phyloP scores from a whole-genome alignment of 2,113 vertebrate species.

The Tenebrosternarchus preto region DNA sequence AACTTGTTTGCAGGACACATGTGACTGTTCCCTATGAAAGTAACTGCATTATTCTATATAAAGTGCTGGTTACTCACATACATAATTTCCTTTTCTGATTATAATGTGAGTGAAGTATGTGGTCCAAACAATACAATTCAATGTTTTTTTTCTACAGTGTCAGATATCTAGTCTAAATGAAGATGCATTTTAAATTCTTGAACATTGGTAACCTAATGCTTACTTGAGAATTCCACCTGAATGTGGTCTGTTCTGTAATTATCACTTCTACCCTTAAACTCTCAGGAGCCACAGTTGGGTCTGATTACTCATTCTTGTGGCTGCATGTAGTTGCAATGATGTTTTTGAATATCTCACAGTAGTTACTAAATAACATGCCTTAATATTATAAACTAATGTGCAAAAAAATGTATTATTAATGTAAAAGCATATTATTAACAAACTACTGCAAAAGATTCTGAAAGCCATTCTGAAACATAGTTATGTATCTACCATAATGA shows the following conservation, averaged over 20 bases:
- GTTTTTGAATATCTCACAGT: too few species aligned
- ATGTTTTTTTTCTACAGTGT: slow-evolving; percentile 3
- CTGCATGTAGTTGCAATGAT: too few species aligned
- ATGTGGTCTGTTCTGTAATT: slow-evolving; percentile 9
- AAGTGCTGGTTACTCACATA: background rate
- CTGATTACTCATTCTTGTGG: too few species aligned
- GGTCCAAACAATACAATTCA: background rate
- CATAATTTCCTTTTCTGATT: background rate
- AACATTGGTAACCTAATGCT: background rate
- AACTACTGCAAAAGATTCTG: too few species aligned
- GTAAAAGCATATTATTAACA: too few species aligned
- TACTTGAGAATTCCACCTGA: background rate
- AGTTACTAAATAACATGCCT: too few species aligned
- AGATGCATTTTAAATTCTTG: background rate
- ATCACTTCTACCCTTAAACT: background rate
- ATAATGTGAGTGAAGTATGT: background rate
- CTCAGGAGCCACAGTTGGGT: background rate
- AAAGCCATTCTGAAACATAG: too few species aligned
- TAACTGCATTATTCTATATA: background rate
- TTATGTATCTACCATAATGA: too few species aligned
- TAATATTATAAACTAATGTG: too few species aligned
- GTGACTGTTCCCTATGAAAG: background rate
- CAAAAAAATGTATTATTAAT: too few species aligned
- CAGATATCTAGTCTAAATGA: too few species aligned
- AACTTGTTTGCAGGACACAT: background rate